Evolutionary conservation across 2,888 invertebrate species (phyloP).

Genomic region (Drosophila pseudotakahashii): DNA sequence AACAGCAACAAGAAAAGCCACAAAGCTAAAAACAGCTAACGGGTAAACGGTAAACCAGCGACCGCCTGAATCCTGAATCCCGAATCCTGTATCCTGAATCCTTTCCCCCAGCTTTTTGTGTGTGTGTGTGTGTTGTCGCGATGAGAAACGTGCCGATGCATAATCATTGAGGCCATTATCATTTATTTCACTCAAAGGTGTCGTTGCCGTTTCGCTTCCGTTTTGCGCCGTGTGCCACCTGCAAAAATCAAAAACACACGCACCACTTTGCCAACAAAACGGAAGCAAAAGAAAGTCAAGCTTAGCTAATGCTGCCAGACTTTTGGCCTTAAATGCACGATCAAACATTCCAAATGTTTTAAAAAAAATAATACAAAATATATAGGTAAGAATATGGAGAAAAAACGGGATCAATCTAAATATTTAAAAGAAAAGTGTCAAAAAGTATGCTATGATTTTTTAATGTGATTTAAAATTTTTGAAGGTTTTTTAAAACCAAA

Average conservation of each 20-base stretch:
- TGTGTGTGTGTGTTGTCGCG: conserved; percentile 51
- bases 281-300: conserved; percentile 22
- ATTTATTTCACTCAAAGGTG: conserved; percentile 75
- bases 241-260: conserved; percentile 70
- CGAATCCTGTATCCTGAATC: conserved; percentile 1
- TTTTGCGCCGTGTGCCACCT: conserved; percentile 45
- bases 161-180: conserved; percentile 81
- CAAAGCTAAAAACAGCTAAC: conserved; percentile 55
- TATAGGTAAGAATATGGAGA: not conserved
- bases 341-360: too few species aligned
- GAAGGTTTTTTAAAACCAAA: too few species aligned
- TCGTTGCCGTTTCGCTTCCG: conserved; percentile 49
- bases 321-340: conserved; percentile 18
- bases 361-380: not conserved
- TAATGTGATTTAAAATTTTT: too few species aligned
- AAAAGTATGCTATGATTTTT: too few species aligned
- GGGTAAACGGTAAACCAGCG: conserved; percentile 33
- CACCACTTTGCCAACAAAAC: conserved; percentile 46
- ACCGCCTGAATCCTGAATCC: conserved; percentile 43
- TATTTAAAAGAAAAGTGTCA: too few species aligned
- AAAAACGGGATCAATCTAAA: too few species aligned
- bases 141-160: conserved; percentile 83
- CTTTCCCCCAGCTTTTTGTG: conserved; percentile 26
- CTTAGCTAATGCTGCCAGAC: conserved; percentile 51
- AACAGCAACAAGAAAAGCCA: conserved; percentile 33